Conservation (phyloP, 1,140 invertebrate species). For the Musca vetustissima region DNA sequence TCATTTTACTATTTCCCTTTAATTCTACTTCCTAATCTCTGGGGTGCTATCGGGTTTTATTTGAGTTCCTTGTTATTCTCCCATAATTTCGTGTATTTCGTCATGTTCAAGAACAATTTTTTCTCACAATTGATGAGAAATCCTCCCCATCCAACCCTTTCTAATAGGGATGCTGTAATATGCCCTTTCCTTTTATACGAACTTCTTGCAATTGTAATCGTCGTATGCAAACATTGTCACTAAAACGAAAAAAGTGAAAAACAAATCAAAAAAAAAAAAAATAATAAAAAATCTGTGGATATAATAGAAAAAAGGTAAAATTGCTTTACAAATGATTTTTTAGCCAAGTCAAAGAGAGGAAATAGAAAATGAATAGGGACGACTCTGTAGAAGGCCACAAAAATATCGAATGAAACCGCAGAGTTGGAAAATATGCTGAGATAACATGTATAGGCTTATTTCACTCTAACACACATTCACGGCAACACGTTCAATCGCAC, state of each 20-base stretch:
- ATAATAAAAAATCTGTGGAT: too few relatives aligned
- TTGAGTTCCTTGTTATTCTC: too few relatives aligned
- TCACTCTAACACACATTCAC: slow-evolving; percentile 2
- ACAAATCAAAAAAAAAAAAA: not conserved
- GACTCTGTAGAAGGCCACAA: not conserved
- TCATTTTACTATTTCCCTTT: too few relatives aligned
- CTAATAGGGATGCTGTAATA: too few relatives aligned
- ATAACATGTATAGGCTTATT: slow-evolving; percentile 23
- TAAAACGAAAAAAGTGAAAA: not conserved
- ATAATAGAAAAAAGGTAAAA: slow-evolving; percentile 5
- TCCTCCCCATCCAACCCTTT: too few relatives aligned
- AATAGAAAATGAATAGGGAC: not conserved
- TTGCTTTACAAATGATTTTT: slow-evolving; percentile 10
- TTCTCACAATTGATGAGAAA: too few relatives aligned
- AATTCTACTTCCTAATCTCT: too few relatives aligned
- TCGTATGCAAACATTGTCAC: slow-evolving; percentile 5
- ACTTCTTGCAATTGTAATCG: too few relatives aligned
- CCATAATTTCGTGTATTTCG: too few relatives aligned
- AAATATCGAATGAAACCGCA: slow-evolving; percentile 15
- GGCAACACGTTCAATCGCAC: not conserved
- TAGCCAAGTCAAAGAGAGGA: not conserved
- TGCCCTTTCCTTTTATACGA: too few relatives aligned
- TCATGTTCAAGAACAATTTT: too few relatives aligned
- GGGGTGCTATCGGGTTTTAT: too few relatives aligned
- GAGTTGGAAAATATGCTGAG: slow-evolving; percentile 19